A percentile compares a stretch with the other conserved stretches of the same genome.
These are phyloP conservation scores for Sorex araneus DNA, from an alignment of 2,113 vertebrate genomes.

Conservation along the genomic window DNA sequence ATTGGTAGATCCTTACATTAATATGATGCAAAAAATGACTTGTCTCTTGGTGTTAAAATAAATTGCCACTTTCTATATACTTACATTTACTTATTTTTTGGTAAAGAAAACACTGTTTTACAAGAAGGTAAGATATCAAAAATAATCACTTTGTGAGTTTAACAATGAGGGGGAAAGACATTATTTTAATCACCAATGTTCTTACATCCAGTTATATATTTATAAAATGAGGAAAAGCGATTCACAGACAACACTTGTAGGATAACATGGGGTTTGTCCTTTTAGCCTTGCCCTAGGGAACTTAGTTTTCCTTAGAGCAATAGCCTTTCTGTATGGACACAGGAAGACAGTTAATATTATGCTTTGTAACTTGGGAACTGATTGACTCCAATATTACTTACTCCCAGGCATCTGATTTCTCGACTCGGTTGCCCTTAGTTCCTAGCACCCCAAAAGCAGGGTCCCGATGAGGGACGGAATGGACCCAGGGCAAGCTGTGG, in stretches of 20 bases:
- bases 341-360: too few relatives aligned
- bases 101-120: slow-evolving; percentile 1
- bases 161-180: neutral
- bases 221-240: slow-evolving; percentile 9
- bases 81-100: neutral
- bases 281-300: too few relatives aligned
- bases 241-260: slow-evolving; percentile 27
- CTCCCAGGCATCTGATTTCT: too few relatives aligned
- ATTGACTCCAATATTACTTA: too few relatives aligned
- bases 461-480: too few relatives aligned
- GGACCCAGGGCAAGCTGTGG: too few relatives aligned
- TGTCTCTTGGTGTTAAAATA: slow-evolving; percentile 4
- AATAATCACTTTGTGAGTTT: neutral
- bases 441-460: too few relatives aligned
- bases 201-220: neutral
- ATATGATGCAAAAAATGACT: neutral
- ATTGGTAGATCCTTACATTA: neutral
- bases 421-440: too few relatives aligned
- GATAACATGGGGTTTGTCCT: too few relatives aligned
- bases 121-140: neutral
- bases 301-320: too few relatives aligned
- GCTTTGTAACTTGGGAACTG: too few relatives aligned
- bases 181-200: neutral
- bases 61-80: neutral
- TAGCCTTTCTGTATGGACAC: too few relatives aligned